phyloP scores from a whole-genome alignment of 2,797 vertebrate species.

The Acanthornis magna region DNA sequence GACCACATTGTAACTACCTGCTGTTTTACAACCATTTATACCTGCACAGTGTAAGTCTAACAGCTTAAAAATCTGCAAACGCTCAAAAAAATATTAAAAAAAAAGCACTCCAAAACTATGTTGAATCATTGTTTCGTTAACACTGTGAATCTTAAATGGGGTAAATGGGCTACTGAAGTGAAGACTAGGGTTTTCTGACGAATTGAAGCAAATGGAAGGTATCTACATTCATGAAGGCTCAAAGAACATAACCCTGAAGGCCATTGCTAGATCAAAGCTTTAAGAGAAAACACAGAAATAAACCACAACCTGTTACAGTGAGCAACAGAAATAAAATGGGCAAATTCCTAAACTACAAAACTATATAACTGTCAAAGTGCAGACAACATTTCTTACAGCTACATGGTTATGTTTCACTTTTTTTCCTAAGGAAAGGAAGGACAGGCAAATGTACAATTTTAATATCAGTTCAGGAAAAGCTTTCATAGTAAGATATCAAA shows the following conservation, averaged over 20 bases:
- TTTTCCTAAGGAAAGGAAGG: neutral
- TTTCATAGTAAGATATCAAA: slow-evolving; percentile 32
- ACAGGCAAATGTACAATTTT: slow-evolving; percentile 9
- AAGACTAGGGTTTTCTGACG: neutral
- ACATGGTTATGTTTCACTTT: neutral
- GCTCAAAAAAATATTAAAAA: neutral
- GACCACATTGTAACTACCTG: neutral
- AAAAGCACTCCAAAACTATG: neutral
- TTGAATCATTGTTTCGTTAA: neutral
- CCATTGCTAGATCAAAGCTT: neutral
- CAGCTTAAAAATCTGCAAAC: neutral
- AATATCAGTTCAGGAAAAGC: slow-evolving; percentile 8
- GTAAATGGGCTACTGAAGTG: neutral
- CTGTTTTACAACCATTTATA: neutral
- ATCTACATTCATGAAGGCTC: neutral
- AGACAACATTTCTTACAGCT: neutral
- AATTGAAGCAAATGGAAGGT: neutral
- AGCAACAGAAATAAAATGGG: slow-evolving; percentile 9
- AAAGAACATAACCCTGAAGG: neutral
- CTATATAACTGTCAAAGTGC: neutral
- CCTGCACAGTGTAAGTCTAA: neutral
- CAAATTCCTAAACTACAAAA: slow-evolving; percentile 2
- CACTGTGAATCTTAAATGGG: neutral
- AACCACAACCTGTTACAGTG: neutral
- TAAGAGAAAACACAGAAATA: neutral